phyloP scores from a whole-genome alignment of 2,797 vertebrate genomes.

The Lagorchestes hirsutus region DNA sequence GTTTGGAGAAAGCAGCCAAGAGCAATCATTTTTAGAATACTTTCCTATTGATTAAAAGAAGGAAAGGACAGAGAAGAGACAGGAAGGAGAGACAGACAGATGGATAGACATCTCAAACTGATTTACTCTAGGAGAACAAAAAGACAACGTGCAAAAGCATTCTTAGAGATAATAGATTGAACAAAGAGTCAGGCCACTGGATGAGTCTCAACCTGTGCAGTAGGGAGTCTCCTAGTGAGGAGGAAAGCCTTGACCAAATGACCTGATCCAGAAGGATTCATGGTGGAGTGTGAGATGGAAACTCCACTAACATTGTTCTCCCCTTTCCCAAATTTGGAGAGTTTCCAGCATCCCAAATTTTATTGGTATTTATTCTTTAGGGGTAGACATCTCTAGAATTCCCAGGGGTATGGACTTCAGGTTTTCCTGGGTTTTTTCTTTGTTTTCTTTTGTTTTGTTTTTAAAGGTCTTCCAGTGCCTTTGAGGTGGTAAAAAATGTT shows the following conservation, averaged over 20 bases:
- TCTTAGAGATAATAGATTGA: conserved; percentile 45
- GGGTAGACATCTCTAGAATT: background rate
- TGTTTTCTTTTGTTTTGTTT: conserved; percentile 30
- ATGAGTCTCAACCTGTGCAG: conserved; percentile 70
- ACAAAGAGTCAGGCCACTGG: conserved; percentile 54
- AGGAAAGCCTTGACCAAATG: background rate
- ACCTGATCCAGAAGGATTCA: background rate
- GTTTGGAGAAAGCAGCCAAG: background rate
- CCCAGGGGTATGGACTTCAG: background rate
- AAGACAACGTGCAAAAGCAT: conserved; percentile 63
- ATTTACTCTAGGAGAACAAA: conserved; percentile 65
- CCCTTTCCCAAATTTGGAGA: background rate
- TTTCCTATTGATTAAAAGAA: conserved; percentile 22
- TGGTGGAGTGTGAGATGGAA: background rate
- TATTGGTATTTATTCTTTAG: background rate
- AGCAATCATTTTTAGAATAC: conserved; percentile 31
- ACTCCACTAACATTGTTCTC: background rate
- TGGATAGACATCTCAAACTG: conserved; percentile 13
- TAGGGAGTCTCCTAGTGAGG: conserved; percentile 72
- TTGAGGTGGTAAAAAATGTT: background rate
- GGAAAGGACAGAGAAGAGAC: conserved; percentile 27
- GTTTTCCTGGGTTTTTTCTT: background rate
- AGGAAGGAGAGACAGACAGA: conserved; percentile 17
- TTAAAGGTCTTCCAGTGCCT: conserved; percentile 31
- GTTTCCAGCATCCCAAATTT: background rate